These are phyloP conservation scores for Indri indri DNA, from an alignment of 2,113 vertebrate genomes.

Conservation along the genomic window DNA sequence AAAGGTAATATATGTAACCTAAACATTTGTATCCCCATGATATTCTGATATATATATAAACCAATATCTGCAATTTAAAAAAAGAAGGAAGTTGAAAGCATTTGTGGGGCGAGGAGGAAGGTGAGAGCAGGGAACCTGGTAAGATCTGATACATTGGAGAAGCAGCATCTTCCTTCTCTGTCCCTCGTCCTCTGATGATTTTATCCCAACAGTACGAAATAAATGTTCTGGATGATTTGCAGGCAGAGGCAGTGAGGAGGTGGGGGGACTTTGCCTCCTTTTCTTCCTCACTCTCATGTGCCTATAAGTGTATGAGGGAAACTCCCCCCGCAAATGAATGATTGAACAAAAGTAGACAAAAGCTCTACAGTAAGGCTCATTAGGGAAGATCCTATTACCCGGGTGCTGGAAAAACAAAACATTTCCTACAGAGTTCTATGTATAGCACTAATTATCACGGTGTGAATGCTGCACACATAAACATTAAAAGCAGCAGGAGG, in stretches of 20 bases:
- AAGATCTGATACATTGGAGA: not conserved
- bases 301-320: not conserved
- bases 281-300: not conserved
- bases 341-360: not conserved
- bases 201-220: not conserved
- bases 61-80: too few relatives aligned
- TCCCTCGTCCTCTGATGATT: not conserved
- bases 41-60: too few relatives aligned
- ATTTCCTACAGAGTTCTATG: slow-evolving; percentile 22
- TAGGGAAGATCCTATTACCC: not conserved
- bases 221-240: not conserved
- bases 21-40: too few relatives aligned
- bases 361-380: not conserved
- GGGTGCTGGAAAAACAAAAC: not conserved
- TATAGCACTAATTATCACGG: not conserved
- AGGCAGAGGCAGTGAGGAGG: fast-evolving
- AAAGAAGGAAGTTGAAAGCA: not conserved
- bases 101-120: not conserved
- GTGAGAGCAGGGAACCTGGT: not conserved
- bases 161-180: not conserved
- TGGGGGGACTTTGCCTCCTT: not conserved
- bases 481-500: slow-evolving; percentile 49
- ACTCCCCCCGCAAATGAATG: not conserved
- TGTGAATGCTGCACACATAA: slow-evolving; percentile 2
- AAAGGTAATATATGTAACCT: too few relatives aligned